phyloP scores from a whole-genome alignment of 1,140 invertebrate genomes.

The Apis dorsata region DNA sequence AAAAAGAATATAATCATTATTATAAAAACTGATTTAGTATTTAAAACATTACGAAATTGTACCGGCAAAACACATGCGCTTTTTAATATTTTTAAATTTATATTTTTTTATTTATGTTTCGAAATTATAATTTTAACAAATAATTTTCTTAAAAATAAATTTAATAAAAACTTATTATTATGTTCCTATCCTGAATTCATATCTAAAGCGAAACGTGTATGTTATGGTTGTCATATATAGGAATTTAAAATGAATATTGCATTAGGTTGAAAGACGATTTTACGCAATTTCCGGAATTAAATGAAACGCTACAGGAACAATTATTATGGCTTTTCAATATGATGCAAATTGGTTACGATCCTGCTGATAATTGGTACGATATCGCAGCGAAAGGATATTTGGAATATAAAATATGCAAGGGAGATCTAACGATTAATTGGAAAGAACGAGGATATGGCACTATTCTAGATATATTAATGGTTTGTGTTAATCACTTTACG shows the following conservation, averaged over 20 bases:
- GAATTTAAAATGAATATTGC: neutral
- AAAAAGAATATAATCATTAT: neutral
- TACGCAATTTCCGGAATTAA: conserved; percentile 48
- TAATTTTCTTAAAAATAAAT: neutral
- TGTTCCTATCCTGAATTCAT: neutral
- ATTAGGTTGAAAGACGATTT: conserved; percentile 54
- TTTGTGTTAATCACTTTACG: conserved; percentile 53
- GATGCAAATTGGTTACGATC: conserved; percentile 79
- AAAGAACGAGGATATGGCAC: conserved; percentile 82
- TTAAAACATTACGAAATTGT: neutral
- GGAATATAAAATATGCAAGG: conserved; percentile 81
- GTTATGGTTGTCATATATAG: too few relatives aligned
- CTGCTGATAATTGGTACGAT: conserved; percentile 81
- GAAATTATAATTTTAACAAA: neutral
- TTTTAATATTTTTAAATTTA: neutral
- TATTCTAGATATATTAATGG: conserved; percentile 82
- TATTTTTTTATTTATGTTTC: neutral
- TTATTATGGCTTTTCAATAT: conserved; percentile 78
- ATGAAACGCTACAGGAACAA: conserved; percentile 66
- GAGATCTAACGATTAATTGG: conserved; percentile 82
- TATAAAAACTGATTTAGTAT: neutral
- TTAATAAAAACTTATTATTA: neutral
- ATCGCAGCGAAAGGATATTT: conserved; percentile 77
- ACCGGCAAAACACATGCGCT: neutral
- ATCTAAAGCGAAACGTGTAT: neutral